These are phyloP conservation scores for Mallotus villosus DNA, from an alignment of 2,797 vertebrate genomes.

Conservation along the genomic window DNA sequence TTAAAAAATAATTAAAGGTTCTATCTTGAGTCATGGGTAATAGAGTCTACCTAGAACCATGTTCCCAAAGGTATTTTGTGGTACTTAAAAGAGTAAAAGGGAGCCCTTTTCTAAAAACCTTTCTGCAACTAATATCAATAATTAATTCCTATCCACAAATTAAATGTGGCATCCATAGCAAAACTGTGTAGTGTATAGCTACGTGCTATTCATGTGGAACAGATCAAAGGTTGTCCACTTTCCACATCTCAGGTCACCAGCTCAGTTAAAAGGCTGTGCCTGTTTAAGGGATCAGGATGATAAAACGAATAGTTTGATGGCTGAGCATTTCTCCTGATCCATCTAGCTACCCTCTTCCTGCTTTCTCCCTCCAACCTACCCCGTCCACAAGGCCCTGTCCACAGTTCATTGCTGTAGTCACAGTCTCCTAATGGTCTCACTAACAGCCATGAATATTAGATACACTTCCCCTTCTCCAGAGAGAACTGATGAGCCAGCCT, in stretches of 20 bases:
- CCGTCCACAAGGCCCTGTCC: constrained; percentile 17
- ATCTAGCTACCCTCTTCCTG: not conserved
- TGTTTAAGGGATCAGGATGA: not conserved
- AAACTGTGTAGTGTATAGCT: not conserved
- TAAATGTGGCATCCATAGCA: too few species aligned
- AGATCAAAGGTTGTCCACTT: not conserved
- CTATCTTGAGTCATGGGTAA: too few species aligned
- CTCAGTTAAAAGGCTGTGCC: not conserved
- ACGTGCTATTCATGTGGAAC: not conserved
- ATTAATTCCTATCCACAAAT: not conserved
- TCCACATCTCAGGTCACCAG: not conserved
- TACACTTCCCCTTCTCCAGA: constrained; percentile 69
- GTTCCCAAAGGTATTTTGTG: too few species aligned
- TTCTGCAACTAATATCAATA: not conserved
- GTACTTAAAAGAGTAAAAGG: too few species aligned
- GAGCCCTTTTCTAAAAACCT: too few species aligned
- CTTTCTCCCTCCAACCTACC: not conserved
- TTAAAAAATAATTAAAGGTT: too few species aligned
- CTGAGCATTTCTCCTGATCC: not conserved
- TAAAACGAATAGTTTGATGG: not conserved
- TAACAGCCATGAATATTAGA: constrained; percentile 79
- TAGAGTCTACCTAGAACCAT: too few species aligned
- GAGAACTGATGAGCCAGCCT: constrained; percentile 65
- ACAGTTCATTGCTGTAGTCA: constrained; percentile 57
- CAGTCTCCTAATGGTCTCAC: constrained; percentile 72